phyloP scores from a whole-genome alignment of 2,888 invertebrate species.

The Meandrusa payeni region DNA sequence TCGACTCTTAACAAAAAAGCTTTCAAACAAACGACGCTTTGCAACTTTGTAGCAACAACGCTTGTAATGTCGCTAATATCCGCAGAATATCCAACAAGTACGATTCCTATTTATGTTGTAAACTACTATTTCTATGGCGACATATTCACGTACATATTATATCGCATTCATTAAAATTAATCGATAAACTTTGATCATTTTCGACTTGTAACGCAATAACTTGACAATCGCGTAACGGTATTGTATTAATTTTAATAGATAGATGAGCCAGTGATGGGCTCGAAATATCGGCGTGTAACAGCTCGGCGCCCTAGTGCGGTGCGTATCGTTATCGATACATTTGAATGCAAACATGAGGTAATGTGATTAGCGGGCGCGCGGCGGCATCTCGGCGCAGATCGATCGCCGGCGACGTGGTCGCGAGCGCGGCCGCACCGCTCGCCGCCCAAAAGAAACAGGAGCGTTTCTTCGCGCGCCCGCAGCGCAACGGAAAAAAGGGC shows the following conservation, averaged over 20 bases:
- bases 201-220: neutral
- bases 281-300: neutral
- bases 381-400: constrained; percentile 77
- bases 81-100: too few relatives aligned
- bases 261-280: constrained; percentile 6
- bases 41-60: too few relatives aligned
- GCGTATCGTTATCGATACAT: constrained; percentile 20
- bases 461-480: constrained; percentile 80
- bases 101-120: too few relatives aligned
- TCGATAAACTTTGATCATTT: constrained; percentile 1
- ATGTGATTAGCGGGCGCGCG: constrained; percentile 30
- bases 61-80: too few relatives aligned
- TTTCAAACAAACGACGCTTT: too few relatives aligned
- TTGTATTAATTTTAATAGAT: constrained; percentile 12
- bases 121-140: too few relatives aligned
- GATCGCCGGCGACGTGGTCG: constrained; percentile 85
- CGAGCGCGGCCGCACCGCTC: constrained; percentile 75
- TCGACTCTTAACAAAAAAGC: too few relatives aligned
- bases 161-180: constrained; percentile 1
- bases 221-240: neutral
- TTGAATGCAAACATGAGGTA: constrained; percentile 19
- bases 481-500: constrained; percentile 77
- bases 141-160: too few relatives aligned
- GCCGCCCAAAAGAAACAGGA: constrained; percentile 81
- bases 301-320: neutral